phyloP scores from a whole-genome alignment of 2,888 invertebrate genomes.

The Masnerella sp. region DNA sequence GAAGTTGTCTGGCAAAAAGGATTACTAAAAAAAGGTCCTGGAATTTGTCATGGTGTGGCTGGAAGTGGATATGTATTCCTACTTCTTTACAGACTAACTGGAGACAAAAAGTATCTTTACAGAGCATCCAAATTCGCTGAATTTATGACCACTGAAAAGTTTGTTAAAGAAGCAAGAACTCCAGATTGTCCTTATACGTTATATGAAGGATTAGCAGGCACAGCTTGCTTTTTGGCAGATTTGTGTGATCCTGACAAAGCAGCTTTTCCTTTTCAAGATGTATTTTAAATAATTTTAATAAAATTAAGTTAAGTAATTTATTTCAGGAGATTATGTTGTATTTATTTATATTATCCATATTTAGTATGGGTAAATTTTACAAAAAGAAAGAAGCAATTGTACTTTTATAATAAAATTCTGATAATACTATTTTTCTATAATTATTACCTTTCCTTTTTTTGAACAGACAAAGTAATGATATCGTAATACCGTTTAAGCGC shows the following conservation, averaged over 20 bases:
- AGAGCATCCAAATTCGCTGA: constrained; percentile 87
- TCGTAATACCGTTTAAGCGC: too few relatives aligned
- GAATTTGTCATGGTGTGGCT: constrained; percentile 92
- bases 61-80: constrained; percentile 91
- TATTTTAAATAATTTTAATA: constrained; percentile 75
- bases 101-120: constrained; percentile 84
- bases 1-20: constrained; percentile 91
- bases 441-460: too few relatives aligned
- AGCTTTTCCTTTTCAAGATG: constrained; percentile 90
- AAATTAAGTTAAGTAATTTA: neutral
- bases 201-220: constrained; percentile 92
- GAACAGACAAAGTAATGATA: too few relatives aligned
- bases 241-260: constrained; percentile 85
- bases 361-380: too few relatives aligned
- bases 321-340: too few relatives aligned
- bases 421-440: too few relatives aligned
- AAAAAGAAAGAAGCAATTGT: too few relatives aligned
- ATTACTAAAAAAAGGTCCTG: constrained; percentile 90
- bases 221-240: constrained; percentile 89
- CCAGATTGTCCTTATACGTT: constrained; percentile 91
- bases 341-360: too few relatives aligned
- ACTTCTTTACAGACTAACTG: constrained; percentile 86
- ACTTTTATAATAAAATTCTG: too few relatives aligned
- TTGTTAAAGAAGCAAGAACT: constrained; percentile 83
- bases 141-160: constrained; percentile 84